Conservation (phyloP, 1,140 invertebrate species). For the Papilio glaucus region DNA sequence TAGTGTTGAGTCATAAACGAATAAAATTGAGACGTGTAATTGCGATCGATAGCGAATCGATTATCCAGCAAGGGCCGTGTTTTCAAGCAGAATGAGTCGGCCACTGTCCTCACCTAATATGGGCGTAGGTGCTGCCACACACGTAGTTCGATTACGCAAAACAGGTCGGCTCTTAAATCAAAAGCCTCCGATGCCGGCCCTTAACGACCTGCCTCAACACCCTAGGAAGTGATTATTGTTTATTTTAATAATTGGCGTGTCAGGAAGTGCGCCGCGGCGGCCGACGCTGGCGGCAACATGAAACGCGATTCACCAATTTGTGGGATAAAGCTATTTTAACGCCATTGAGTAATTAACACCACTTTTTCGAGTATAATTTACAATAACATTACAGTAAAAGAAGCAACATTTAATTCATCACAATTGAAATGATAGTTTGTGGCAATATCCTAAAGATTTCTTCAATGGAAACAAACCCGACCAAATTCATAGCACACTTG, state of each 20-base stretch:
- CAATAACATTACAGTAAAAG: background rate
- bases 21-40: constrained; percentile 29
- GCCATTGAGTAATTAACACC: constrained; percentile 56
- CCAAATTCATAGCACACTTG: background rate
- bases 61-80: constrained; percentile 18
- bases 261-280: constrained; percentile 65
- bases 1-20: constrained; percentile 15
- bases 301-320: constrained; percentile 53
- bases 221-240: constrained; percentile 81
- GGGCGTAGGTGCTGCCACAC: constrained; percentile 57
- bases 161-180: constrained; percentile 66
- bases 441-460: background rate
- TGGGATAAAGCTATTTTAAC: constrained; percentile 66
- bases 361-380: background rate
- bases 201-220: constrained; percentile 62
- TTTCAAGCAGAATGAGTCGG: constrained; percentile 25
- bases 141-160: constrained; percentile 61
- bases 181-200: constrained; percentile 41
- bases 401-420: too few relatives aligned
- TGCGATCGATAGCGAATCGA: constrained; percentile 35
- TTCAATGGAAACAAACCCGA: background rate
- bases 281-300: constrained; percentile 45
- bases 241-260: constrained; percentile 74
- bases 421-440: background rate
- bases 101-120: constrained; percentile 52